Base-by-base conservation (phyloP, 2,888 invertebrate genomes). In the Acleris sparsana region DNA sequence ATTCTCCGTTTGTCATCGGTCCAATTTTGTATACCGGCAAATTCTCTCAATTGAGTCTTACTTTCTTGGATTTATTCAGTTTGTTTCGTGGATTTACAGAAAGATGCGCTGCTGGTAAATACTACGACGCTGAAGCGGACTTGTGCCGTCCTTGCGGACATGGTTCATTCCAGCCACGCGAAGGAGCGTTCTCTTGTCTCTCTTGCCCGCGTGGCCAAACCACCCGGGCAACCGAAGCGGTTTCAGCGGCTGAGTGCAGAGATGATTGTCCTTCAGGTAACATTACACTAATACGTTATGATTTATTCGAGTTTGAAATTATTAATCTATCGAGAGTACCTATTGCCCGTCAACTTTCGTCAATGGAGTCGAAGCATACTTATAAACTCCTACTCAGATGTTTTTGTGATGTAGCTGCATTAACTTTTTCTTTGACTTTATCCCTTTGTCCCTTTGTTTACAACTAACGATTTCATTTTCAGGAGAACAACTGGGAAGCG, bases 71-170 rank as follows among this genome's bases (percentile, higher is more conserved):
- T 29, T 29, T 33, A 33, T 13, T 13, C 39, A 39, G 11, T 39
- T 39, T 39, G 13, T 39, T 39, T 5, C 39, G 13, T 39, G 39
- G 4, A 4, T 39, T 81, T 68, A 9, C 79, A 95, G 98, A 98
- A 88, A 95, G 97, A 71, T 99, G 99, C 82, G 97, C 97, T 5
- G 96, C 97, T 68, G 99, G 99, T 68, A 98, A 98, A 91, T 99
- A 96, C 88, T 97, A 97, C 87, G 98, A 98, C 80, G 96, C 97
- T 48, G 95, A 96, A 52, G 96, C 96, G 0, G 98, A 97, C 51
- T 93, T 97, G 1, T 99, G 99, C 80, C 94, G 97, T 60, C 96
- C 97, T 72, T 99, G 99, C 83, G 98, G 99, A 0, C 97, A 98
- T 80, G 99, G 99, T 2, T 98, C 97, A 80, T 99, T 96, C 87